phyloP scores from a whole-genome alignment of 2,888 invertebrate genomes.

The Drosophila paranaensis region DNA sequence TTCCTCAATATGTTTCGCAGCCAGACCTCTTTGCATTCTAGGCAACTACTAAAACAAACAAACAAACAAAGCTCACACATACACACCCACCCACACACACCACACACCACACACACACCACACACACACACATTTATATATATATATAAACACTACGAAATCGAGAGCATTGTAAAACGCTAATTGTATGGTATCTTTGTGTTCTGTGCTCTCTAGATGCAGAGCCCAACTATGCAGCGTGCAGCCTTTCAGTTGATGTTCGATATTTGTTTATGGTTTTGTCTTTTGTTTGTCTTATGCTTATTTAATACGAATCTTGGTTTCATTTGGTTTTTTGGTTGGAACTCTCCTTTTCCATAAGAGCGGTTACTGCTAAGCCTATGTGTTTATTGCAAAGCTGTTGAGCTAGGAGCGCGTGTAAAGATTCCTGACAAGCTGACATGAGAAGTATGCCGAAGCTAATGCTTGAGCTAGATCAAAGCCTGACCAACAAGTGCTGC shows the following conservation, averaged over 20 bases:
- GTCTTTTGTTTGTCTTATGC: slow-evolving; percentile 51
- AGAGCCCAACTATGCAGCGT: slow-evolving; percentile 65
- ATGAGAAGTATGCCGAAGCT: slow-evolving; percentile 47
- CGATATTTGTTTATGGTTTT: slow-evolving; percentile 34
- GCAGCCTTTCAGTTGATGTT: slow-evolving; percentile 50
- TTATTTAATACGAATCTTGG: slow-evolving; percentile 52
- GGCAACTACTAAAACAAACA: slow-evolving; percentile 8
- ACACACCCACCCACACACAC: slow-evolving; percentile 24
- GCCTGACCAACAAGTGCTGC: slow-evolving; percentile 43
- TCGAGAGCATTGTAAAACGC: slow-evolving; percentile 48
- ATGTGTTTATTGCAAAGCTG: slow-evolving; percentile 35
- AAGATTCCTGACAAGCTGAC: slow-evolving; percentile 16
- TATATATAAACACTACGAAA: slow-evolving; percentile 20
- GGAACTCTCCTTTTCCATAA: slow-evolving; percentile 37
- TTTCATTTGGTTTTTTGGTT: slow-evolving; percentile 53
- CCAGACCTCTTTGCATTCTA: slow-evolving; percentile 47
- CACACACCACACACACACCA: slow-evolving; percentile 19
- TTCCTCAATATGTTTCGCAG: slow-evolving; percentile 52
- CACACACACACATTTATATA: slow-evolving; percentile 14
- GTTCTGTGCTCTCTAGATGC: slow-evolving; percentile 59
- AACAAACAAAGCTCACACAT: slow-evolving; percentile 7
- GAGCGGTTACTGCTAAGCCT: slow-evolving; percentile 34
- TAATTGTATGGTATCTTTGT: slow-evolving; percentile 68
- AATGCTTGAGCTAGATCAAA: slow-evolving; percentile 34
- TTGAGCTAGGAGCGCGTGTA: slow-evolving; percentile 53